These are phyloP conservation scores for Rhipidura dahli DNA, from an alignment of 2,113 vertebrate species.

Conservation along the genomic window DNA sequence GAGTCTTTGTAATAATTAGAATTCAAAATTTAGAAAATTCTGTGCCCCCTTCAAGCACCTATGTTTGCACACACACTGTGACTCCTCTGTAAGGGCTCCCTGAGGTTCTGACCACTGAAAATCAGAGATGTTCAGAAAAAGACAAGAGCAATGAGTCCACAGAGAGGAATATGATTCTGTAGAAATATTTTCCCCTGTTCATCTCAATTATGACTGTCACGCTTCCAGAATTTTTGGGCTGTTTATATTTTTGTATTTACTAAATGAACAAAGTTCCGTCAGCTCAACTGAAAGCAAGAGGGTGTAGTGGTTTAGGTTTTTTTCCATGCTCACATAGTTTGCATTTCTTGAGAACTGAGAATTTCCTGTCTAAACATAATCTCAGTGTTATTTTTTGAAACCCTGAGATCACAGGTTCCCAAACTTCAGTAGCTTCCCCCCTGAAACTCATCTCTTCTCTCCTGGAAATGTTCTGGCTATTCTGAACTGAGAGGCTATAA, in stretches of 20 bases:
- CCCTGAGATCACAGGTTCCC: background rate
- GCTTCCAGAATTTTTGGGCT: background rate
- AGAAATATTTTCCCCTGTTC: background rate
- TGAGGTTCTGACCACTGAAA: background rate
- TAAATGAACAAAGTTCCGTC: background rate
- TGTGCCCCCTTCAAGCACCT: background rate
- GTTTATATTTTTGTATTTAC: background rate
- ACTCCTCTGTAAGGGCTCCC: background rate
- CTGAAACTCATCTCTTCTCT: rapidly evolving
- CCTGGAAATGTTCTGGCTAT: background rate
- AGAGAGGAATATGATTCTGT: background rate
- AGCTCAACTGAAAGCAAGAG: background rate
- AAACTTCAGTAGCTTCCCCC: background rate
- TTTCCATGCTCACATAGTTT: background rate
- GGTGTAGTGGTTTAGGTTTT: background rate
- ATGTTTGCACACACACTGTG: background rate
- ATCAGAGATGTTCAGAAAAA: background rate
- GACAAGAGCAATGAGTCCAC: background rate
- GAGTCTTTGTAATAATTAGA: background rate
- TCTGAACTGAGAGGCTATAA: background rate
- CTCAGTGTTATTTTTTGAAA: background rate
- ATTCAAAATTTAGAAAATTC: background rate
- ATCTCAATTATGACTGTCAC: background rate
- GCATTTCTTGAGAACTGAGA: background rate
- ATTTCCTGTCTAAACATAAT: background rate